These are phyloP conservation scores for Aphidius ervi DNA, from an alignment of 1,140 invertebrate genomes.

Conservation along the genomic window DNA sequence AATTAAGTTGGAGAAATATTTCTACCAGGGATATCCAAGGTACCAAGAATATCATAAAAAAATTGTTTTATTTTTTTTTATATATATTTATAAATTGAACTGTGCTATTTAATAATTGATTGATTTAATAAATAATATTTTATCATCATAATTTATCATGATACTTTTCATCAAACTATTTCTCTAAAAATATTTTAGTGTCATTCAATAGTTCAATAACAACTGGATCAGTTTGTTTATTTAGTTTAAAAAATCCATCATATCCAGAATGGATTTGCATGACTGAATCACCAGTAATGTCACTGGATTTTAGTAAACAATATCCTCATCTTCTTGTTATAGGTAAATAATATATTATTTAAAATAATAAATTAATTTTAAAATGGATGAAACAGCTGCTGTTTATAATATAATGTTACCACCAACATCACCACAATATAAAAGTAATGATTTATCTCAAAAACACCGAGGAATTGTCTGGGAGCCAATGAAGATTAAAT, in stretches of 20 bases:
- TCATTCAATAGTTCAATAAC: slow-evolving; percentile 74
- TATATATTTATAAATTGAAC: too few species aligned
- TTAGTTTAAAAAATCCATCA: slow-evolving; percentile 88
- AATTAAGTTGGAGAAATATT: too few species aligned
- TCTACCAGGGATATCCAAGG: slow-evolving; percentile 3
- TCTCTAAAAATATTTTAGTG: slow-evolving; percentile 54
- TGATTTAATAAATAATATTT: neutral
- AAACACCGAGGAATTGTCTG: slow-evolving; percentile 74
- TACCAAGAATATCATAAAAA: slow-evolving; percentile 2
- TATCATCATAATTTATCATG: neutral
- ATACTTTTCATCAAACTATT: neutral
- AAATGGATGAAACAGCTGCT: slow-evolving; percentile 71
- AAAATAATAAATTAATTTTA: too few species aligned
- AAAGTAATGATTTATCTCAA: slow-evolving; percentile 67
- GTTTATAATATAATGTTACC: slow-evolving; percentile 78
- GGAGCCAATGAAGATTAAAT: slow-evolving; percentile 57
- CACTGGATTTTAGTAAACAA: slow-evolving; percentile 77
- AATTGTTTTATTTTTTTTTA: too few species aligned
- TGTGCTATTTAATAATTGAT: neutral
- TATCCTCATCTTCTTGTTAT: slow-evolving; percentile 82
- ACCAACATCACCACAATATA: slow-evolving; percentile 64
- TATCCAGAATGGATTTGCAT: slow-evolving; percentile 81
- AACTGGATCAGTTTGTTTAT: slow-evolving; percentile 78
- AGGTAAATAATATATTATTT: slow-evolving; percentile 52
- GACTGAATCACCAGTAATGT: slow-evolving; percentile 83